Evolutionary conservation across 23 tunicate genomes (phyloP).

Genomic region (Styela clava): DNA sequence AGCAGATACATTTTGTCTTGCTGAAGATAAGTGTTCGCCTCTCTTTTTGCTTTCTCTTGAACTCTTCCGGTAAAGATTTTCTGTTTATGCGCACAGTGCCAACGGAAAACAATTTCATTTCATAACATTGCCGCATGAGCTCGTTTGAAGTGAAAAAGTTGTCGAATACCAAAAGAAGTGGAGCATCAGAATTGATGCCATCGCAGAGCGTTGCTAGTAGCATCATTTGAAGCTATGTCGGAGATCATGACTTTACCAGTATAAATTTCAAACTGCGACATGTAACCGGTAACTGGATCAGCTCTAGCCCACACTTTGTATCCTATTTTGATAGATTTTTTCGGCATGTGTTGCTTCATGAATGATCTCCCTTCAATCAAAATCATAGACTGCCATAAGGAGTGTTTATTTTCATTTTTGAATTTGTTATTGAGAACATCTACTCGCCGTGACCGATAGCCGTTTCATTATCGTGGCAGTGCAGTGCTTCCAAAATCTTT

Average conservation of each 20-base stretch:
- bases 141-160: neutral
- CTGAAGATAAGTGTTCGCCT: conserved; percentile 3
- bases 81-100: conserved; percentile 18
- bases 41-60: conserved; percentile 9
- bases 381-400: conserved; percentile 12
- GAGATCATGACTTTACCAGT: conserved; percentile 9
- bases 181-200: too few species aligned
- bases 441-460: conserved; percentile 2
- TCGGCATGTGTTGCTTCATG: conserved; percentile 22
- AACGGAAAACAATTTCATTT: conserved; percentile 3
- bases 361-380: conserved; percentile 6
- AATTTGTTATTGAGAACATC: neutral
- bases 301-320: conserved; percentile 34
- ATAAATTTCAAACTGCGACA: conserved; percentile 32
- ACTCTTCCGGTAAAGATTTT: conserved; percentile 2
- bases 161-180: too few species aligned
- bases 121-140: neutral
- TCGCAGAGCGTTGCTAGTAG: too few species aligned
- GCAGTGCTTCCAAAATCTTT: conserved; percentile 7
- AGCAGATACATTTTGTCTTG: conserved; percentile 9
- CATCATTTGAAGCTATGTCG: neutral
- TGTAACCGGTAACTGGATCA: conserved; percentile 18
- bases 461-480: conserved; percentile 9
- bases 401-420: conserved; percentile 14
- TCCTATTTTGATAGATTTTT: conserved; percentile 9